phyloP scores from a whole-genome alignment of 92 coral and sea anemone genomes.

The Blastomussa wellsi region DNA sequence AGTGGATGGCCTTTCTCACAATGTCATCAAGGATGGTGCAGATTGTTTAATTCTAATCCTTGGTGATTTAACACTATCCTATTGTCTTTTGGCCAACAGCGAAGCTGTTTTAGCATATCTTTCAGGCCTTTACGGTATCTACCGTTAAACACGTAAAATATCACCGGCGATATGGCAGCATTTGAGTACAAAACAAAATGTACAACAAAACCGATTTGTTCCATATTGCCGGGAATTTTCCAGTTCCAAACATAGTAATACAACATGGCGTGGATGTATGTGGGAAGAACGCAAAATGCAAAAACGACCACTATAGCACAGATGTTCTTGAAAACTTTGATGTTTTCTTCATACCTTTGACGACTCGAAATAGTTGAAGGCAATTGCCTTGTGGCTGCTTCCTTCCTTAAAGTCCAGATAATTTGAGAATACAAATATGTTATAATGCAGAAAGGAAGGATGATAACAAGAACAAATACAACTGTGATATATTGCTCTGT shows the following conservation, averaged over 20 bases:
- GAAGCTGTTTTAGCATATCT: background rate
- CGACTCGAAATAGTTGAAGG: background rate
- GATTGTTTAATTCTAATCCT: background rate
- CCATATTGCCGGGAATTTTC: slow-evolving; percentile 37
- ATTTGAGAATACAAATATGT: background rate
- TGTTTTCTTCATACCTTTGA: background rate
- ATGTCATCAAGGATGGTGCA: background rate
- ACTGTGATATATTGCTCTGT: background rate
- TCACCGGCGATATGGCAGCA: slow-evolving; percentile 55
- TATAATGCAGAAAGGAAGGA: background rate
- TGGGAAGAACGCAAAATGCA: slow-evolving; percentile 50
- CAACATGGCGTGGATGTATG: slow-evolving; percentile 16
- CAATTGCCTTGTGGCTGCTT: background rate
- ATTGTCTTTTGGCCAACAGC: background rate
- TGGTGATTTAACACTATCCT: background rate
- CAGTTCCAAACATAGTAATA: slow-evolving; percentile 53
- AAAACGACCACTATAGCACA: slow-evolving; percentile 16
- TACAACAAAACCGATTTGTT: slow-evolving; percentile 32
- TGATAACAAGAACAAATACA: background rate
- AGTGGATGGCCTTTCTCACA: background rate
- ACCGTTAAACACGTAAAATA: slow-evolving; percentile 43
- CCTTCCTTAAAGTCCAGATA: background rate
- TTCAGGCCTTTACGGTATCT: slow-evolving; percentile 47
- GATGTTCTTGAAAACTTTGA: background rate
- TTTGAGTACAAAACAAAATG: slow-evolving; percentile 45